phyloP scores from a whole-genome alignment of 2,888 invertebrate genomes.

The Eustalomyia histrio region DNA sequence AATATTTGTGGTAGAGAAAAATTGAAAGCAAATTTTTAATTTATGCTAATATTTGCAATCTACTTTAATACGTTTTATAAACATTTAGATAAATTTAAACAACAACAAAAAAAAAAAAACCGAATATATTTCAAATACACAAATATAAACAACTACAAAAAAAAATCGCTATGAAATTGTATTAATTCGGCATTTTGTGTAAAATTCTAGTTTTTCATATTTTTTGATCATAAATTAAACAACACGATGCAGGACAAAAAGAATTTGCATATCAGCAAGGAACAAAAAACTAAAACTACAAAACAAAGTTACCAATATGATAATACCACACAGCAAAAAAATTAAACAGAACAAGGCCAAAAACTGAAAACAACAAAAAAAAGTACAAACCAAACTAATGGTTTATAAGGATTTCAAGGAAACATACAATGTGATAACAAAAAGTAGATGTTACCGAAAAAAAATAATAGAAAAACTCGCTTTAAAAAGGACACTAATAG shows the following conservation, averaged over 20 bases:
- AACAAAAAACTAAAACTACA: slow-evolving; percentile 64
- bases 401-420: slow-evolving; percentile 49
- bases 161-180: slow-evolving; percentile 26
- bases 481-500: slow-evolving; percentile 49
- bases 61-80: background rate
- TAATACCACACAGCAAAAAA: slow-evolving; percentile 66
- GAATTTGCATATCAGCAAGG: slow-evolving; percentile 20
- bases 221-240: slow-evolving; percentile 27
- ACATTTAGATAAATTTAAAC: slow-evolving; percentile 3
- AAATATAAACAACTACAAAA: slow-evolving; percentile 56
- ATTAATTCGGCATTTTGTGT: background rate
- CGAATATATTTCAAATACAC: slow-evolving; percentile 41
- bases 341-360: slow-evolving; percentile 21
- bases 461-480: background rate
- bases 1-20: too few species aligned
- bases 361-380: slow-evolving; percentile 18
- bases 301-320: slow-evolving; percentile 70
- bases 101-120: background rate
- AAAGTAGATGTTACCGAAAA: slow-evolving; percentile 8
- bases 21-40: too few species aligned
- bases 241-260: slow-evolving; percentile 17
- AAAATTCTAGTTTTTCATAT: slow-evolving; percentile 20
- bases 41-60: background rate
- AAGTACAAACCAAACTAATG: slow-evolving; percentile 37
- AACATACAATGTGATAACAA: slow-evolving; percentile 19